A percentile compares a stretch with the other conserved stretches of the same genome.
phyloP scores from a whole-genome alignment of 2,888 invertebrate species.

The Lathronympha strigana region DNA sequence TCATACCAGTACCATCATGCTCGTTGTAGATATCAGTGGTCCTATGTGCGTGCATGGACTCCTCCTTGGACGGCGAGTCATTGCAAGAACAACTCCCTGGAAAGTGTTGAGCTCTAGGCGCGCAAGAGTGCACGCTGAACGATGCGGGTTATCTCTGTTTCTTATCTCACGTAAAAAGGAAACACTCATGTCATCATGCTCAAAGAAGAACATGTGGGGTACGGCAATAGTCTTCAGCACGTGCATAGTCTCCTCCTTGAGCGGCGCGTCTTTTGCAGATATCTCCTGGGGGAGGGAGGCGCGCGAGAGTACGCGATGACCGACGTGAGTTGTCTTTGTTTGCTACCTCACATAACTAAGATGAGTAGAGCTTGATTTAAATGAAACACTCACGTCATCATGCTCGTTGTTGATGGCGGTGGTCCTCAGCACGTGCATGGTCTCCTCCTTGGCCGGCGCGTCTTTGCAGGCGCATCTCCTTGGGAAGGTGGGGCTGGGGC shows the following conservation, averaged over 20 bases:
- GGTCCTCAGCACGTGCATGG: conserved; percentile 68
- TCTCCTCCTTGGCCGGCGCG: conserved; percentile 55
- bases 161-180: neutral
- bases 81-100: conserved; percentile 58
- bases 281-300: neutral
- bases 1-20: conserved; percentile 65
- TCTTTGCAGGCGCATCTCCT: conserved; percentile 62
- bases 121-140: conserved; percentile 23
- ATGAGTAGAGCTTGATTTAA: neutral
- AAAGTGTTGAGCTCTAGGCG: conserved; percentile 50
- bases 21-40: conserved; percentile 74
- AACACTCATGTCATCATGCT: conserved; percentile 65
- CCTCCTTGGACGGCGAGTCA: conserved; percentile 58
- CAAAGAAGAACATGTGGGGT: too few relatives aligned
- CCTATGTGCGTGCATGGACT: conserved; percentile 64
- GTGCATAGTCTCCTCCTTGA: conserved; percentile 61
- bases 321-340: neutral
- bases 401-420: conserved; percentile 71
- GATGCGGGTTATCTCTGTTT: neutral
- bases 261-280: conserved; percentile 61
- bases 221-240: conserved; percentile 73
- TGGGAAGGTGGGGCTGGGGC: conserved; percentile 50
- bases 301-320: neutral
- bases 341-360: neutral
- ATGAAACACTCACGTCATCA: conserved; percentile 61